Base-by-base conservation (phyloP, 2,797 vertebrate species). In the Rhabdophis nuchalis region DNA sequence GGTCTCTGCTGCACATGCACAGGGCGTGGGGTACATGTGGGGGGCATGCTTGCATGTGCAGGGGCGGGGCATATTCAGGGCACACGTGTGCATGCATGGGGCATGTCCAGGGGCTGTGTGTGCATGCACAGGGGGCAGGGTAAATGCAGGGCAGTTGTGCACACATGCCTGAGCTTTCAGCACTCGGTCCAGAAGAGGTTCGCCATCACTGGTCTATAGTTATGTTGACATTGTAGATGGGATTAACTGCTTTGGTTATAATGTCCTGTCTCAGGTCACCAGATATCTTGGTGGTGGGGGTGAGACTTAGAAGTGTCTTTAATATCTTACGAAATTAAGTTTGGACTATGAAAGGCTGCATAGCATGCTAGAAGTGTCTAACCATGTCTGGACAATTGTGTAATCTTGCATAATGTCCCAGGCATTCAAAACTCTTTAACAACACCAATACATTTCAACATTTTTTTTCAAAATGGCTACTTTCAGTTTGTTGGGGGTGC, bases 311-410 rank as follows among this genome's bases (percentile, higher is more conserved):
- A 14, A 41, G 5, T 27, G 25, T 14, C 23, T n/a, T 52, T 92
- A 87, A 93, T 85, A 92, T 89, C 68, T 90, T 46, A 68, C 77
- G 86, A 92, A 94, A 90, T 94, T 25, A 77, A 2, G 0, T 86
- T 36, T 92, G 91, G 95, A 89, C 54, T 95, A 90, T 64, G 94
- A 87, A 91, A 92, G 92, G 77, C 94, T 92, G 93, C 90, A 93
- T 89, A 77, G 9, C 36, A 41, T 41, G 6, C 2, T n/a, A 54
- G 29, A 86, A 54, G 3, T 86, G 27, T 29, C 29, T 11, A 77
- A 41, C 18, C 32, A 18, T 77, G 41, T 77, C 36, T 41, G 16
- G 36, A 11, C 8, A 77, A 77, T 11, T 77, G 36, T 41, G 20
- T 41, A 77, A 77, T 41, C 20, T 77, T 77, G 36, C 20, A 41